A percentile compares a stretch with the other conserved stretches of the same genome.
Conservation (phyloP, 1,140 invertebrate genomes). For the Sminthurinus signatus region DNA sequence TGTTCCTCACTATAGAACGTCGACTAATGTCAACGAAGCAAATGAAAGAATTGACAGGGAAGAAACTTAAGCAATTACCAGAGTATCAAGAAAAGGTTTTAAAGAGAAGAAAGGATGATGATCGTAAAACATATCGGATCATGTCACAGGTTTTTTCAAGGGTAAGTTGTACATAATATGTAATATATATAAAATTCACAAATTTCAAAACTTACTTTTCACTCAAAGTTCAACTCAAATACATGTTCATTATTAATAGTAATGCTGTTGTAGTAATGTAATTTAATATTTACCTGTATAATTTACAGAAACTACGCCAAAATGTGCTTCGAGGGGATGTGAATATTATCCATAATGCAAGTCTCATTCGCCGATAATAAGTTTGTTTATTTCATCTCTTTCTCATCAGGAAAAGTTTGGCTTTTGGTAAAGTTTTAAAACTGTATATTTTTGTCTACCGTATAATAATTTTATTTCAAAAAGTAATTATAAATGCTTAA, state of each 20-base stretch:
- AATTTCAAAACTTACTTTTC: background rate
- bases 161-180: constrained; percentile 33
- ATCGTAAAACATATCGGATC: constrained; percentile 50
- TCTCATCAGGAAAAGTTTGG: no score
- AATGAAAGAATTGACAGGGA: constrained; percentile 48
- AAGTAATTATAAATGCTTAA: no score
- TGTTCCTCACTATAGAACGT: constrained; percentile 16
- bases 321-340: constrained; percentile 12
- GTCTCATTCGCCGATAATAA: constrained; percentile 18
- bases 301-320: constrained; percentile 17
- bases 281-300: no score
- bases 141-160: constrained; percentile 54
- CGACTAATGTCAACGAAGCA: constrained; percentile 40
- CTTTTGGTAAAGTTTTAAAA: no score
- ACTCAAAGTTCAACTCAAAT: background rate
- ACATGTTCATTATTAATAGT: background rate
- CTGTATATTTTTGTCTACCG: no score
- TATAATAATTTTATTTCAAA: no score
- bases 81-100: constrained; percentile 49
- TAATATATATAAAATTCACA: background rate
- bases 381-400: no score
- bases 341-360: constrained; percentile 6
- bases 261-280: no score
- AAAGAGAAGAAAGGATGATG: constrained; percentile 49
- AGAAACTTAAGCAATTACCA: constrained; percentile 48